These are phyloP conservation scores for Tyto alba DNA, from an alignment of 2,113 vertebrate species.

Conservation along the genomic window DNA sequence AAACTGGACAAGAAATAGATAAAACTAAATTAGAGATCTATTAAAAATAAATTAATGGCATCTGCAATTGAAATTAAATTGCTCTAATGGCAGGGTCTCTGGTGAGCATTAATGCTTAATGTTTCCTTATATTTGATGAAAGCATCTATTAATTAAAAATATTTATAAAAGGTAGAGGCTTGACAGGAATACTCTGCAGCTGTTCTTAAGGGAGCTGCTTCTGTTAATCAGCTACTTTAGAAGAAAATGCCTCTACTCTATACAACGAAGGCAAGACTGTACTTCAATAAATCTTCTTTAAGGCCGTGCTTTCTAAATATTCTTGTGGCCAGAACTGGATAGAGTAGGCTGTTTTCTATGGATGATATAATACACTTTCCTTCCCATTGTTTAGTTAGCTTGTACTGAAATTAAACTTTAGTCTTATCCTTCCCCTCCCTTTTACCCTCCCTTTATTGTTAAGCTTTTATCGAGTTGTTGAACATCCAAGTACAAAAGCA, in stretches of 20 bases:
- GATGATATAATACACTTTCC: background rate
- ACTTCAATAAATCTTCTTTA: slow-evolving; percentile 21
- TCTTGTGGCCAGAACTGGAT: background rate
- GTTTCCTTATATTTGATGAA: slow-evolving; percentile 64
- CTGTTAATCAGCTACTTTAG: slow-evolving; percentile 37
- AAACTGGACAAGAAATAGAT: slow-evolving; percentile 34
- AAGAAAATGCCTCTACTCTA: slow-evolving; percentile 11
- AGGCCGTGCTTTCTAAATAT: background rate
- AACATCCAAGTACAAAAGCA: background rate
- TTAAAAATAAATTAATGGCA: slow-evolving; percentile 71
- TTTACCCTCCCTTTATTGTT: background rate
- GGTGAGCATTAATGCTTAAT: slow-evolving; percentile 50
- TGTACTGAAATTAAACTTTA: background rate
- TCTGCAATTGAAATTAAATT: slow-evolving; percentile 67
- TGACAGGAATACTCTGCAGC: slow-evolving; percentile 23
- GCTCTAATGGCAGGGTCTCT: slow-evolving; percentile 63
- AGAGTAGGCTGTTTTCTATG: background rate
- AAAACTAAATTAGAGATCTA: slow-evolving; percentile 64
- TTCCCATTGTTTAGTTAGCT: background rate
- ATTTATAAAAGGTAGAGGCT: slow-evolving; percentile 58
- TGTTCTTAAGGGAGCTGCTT: slow-evolving; percentile 30
- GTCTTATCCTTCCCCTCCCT: background rate
- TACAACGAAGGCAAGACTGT: background rate
- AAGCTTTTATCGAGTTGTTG: background rate
- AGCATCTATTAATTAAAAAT: slow-evolving; percentile 73